Base-by-base conservation (phyloP, 2,797 vertebrate species). In the Sebastes vulpes region DNA sequence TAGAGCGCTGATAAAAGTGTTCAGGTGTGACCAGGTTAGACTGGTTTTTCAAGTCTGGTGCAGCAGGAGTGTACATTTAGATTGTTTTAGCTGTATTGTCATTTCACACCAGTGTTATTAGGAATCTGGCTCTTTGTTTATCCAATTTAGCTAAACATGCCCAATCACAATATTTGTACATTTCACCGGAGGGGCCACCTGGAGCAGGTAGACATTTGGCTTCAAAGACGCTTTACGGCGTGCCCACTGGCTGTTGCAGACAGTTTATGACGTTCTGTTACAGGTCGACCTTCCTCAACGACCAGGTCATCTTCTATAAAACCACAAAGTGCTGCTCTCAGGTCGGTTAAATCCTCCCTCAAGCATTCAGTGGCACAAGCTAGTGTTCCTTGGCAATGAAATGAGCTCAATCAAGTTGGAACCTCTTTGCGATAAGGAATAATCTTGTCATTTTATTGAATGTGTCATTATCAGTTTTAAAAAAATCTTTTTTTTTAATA, bases 361-460 rank as follows among this genome's bases (percentile, higher is more conserved):
- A 57, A 66, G 48, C 23, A 46, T 57, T 85, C 63, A 35, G 87
- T 61, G 83, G 81, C 81, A 91, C 75, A 16, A 67, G 82, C 89
- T 87, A 21, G 84, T 90, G 93, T 90, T 90, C 86, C 87, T 77
- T 72, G 77, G 75, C 72, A 61, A 35, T 67, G 56, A 89, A 57
- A 74, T 48, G 65, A 68, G 20, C 26, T 29, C 80, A 32, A 31
- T 88, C 70, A 67, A 23, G 52, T 31, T 23, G 59, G 61, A 52
- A 71, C 38, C 31, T 75, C 58, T 77, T 79, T 60, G 53, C 31
- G 12, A 56, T 66, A 28, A 64, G 52, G 71, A 83, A 83, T 74
- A 84, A 88, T 89, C 71, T 80, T 66, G 29, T 87, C 67, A 61
- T 75, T 89, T 93, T 88, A 91, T 94, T 90, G 83, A 87, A 89